These are phyloP conservation scores for Rapana venosa DNA, from an alignment of 2,888 invertebrate species.

Conservation along the genomic window DNA sequence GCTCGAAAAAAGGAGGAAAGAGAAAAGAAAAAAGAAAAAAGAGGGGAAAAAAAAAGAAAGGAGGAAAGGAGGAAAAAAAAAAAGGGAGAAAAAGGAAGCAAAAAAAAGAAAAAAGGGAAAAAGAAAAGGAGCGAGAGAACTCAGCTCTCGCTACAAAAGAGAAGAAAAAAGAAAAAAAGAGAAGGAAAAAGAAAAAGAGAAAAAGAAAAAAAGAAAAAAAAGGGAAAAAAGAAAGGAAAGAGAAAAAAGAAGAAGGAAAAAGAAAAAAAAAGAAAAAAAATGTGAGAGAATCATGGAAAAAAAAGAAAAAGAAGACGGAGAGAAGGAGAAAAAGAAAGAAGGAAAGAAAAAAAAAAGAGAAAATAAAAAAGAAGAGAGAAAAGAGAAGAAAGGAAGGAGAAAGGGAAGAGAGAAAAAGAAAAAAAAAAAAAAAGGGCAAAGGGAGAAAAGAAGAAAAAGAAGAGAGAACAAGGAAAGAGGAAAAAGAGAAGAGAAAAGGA, in stretches of 20 bases:
- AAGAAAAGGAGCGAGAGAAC: too few relatives aligned
- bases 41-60: too few relatives aligned
- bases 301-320: not conserved
- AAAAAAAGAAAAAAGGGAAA: too few relatives aligned
- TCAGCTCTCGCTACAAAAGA: too few relatives aligned
- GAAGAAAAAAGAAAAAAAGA: too few relatives aligned
- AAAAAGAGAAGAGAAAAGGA: not conserved
- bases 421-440: not conserved
- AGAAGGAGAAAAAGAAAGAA: not conserved
- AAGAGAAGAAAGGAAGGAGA: not conserved
- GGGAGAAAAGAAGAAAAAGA: not conserved
- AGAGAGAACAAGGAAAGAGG: not conserved
- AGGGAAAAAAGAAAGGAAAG: not conserved
- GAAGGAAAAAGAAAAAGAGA: too few relatives aligned
- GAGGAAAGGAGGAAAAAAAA: too few relatives aligned
- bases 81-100: too few relatives aligned
- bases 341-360: not conserved
- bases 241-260: not conserved
- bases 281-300: not conserved
- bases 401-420: not conserved
- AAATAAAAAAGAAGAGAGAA: not conserved
- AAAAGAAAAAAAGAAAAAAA: not conserved
- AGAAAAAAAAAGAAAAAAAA: not conserved
- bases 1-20: too few relatives aligned
- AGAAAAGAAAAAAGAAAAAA: too few relatives aligned